phyloP scores from a whole-genome alignment of 2,113 vertebrate genomes.

The Hepsetus odoe region DNA sequence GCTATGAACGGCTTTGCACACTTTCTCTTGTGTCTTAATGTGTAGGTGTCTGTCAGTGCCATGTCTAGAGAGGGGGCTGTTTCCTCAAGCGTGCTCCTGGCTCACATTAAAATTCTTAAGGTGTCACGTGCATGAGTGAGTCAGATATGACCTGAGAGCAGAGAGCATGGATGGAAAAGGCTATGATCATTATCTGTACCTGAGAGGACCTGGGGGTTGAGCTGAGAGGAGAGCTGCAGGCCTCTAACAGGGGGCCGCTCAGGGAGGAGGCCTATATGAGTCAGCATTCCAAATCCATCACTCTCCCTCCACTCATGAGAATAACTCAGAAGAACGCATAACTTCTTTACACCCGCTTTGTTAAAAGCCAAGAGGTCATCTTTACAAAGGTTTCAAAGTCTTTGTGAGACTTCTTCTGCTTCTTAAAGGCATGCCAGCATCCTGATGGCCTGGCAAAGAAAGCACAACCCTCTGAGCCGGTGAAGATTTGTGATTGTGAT shows the following conservation, averaged over 20 bases:
- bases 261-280: slow-evolving; percentile 31
- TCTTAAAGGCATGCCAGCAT: neutral
- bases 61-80: neutral
- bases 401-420: slow-evolving; percentile 6
- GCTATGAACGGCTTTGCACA: neutral
- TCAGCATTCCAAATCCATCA: slow-evolving; percentile 49
- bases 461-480: neutral
- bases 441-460: neutral
- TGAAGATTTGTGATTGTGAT: too few species aligned
- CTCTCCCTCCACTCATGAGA: slow-evolving; percentile 5
- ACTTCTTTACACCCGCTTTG: slow-evolving; percentile 1
- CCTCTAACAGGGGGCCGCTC: slow-evolving; percentile 17
- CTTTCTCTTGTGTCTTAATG: neutral
- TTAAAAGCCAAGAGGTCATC: slow-evolving; percentile 18
- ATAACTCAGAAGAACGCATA: slow-evolving; percentile 15
- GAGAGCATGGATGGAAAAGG: slow-evolving; percentile 56
- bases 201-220: slow-evolving; percentile 43
- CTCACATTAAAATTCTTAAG: slow-evolving; percentile 55
- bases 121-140: slow-evolving; percentile 49
- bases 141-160: slow-evolving; percentile 49
- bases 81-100: slow-evolving; percentile 35
- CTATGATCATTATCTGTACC: slow-evolving; percentile 59
- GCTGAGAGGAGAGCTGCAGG: slow-evolving; percentile 16
- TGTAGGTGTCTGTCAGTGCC: slow-evolving; percentile 15
- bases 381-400: neutral